Base-by-base conservation (phyloP, 2,888 invertebrate species). In the Malthinus flaveolus region DNA sequence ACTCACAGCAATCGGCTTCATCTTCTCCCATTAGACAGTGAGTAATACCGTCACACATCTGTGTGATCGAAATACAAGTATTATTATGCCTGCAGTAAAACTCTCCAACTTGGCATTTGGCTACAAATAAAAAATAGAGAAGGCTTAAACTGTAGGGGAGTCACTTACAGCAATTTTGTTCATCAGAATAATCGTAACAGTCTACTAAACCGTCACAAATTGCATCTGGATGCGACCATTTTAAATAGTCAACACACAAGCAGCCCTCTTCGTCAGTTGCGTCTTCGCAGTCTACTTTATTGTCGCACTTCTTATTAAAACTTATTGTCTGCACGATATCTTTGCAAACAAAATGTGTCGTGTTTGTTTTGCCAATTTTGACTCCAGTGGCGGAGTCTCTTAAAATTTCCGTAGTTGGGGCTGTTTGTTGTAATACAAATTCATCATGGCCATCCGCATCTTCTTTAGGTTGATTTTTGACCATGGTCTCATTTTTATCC, bases 231-330 rank as follows among this genome's bases (percentile, higher is more conserved):
- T 82, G 68, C 1, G 76, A 71, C 10, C 80, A 78, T 53, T 75
- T 75, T 39, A 93, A 77, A 69, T 85, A 87, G 70, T 91, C 90
- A n/a, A 79, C 81, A 71, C 93, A 93, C 0, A 82, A 82, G 72
- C 93, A 93, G 58, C 83, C 79, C 4, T 82, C 73, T 78, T 93
- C 93, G 75, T 93, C 93, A 0, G 88, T 88, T 3, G 88, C 89
- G 78, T 93, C 93, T 77, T 92, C 90, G 74, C 93, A 93, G 71
- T 93, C 90, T 11, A 85, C 77, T 56, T 83, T 79, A 39, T 83
- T 84, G 71, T 93, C 83, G 73, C 93, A 93, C 31, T 85, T 83
- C 65, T 84, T 81, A 1, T 73, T 66, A 15, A 80, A 75, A 0
- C 86, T 79, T 55, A 92, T 83, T 7, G 78, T 79, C 78, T 93